Percentiles rank a stretch among this genome's conserved stretches.
phyloP scores from a whole-genome alignment of 2,888 invertebrate species.

The Cephus nigrinus region DNA sequence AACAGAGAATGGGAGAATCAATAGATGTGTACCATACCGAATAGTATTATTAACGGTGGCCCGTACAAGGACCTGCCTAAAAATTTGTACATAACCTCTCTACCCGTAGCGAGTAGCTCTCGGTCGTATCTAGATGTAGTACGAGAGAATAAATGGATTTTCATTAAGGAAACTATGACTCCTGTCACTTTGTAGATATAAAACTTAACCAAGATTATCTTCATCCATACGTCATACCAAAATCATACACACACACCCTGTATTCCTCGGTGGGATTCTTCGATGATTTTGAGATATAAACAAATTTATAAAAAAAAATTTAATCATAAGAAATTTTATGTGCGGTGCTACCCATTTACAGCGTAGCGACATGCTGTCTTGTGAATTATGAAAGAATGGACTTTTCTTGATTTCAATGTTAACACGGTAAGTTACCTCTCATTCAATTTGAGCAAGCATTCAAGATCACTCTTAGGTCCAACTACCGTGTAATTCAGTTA shows the following conservation, averaged over 20 bases:
- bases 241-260: background rate
- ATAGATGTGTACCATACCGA: constrained; percentile 60
- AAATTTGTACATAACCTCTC: constrained; percentile 51
- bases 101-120: background rate
- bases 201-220: background rate
- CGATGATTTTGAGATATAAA: background rate
- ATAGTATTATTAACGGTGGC: constrained; percentile 57
- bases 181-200: background rate
- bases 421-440: background rate
- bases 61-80: constrained; percentile 14
- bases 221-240: background rate
- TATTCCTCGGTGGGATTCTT: background rate
- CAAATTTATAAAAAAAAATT: background rate
- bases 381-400: background rate
- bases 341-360: background rate
- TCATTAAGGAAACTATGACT: constrained; percentile 45
- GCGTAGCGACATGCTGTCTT: background rate
- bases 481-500: constrained; percentile 66
- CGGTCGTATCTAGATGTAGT: constrained; percentile 49
- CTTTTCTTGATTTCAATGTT: background rate
- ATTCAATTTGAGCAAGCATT: background rate
- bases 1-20: constrained; percentile 11
- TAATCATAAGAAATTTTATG: no score
- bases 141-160: constrained; percentile 60
- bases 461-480: constrained; percentile 51